These are phyloP conservation scores for Brachypodius melanocephalos DNA, from an alignment of 2,113 vertebrate genomes.

Conservation along the genomic window DNA sequence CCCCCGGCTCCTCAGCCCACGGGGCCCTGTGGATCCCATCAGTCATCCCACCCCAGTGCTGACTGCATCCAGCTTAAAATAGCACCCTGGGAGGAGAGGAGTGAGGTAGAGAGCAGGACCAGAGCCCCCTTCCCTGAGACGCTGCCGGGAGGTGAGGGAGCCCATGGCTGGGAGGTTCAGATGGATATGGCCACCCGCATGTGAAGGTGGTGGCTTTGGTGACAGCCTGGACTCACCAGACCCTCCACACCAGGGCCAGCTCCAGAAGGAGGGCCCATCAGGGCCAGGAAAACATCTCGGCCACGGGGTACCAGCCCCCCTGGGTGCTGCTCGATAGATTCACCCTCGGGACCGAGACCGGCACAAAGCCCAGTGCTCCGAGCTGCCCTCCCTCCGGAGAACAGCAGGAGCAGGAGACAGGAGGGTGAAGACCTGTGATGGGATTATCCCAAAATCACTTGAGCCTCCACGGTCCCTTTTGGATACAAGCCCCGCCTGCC, in stretches of 20 bases:
- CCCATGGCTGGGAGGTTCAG: not conserved
- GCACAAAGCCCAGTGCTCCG: not conserved
- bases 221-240: not conserved
- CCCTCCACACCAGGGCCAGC: not conserved
- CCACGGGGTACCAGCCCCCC: not conserved
- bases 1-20: not conserved
- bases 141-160: not conserved
- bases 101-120: not conserved
- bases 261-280: not conserved
- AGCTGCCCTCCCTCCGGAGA: not conserved
- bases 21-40: fast-evolving
- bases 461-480: not conserved
- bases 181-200: not conserved
- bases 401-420: not conserved
- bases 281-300: not conserved
- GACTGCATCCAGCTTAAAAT: not conserved
- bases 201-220: not conserved
- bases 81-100: not conserved
- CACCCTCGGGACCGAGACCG: not conserved
- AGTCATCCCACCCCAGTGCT: not conserved
- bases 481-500: not conserved
- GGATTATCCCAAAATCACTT: not conserved
- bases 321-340: not conserved
- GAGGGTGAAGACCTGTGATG: fast-evolving
- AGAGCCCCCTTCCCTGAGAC: not conserved